A percentile compares a stretch with the other conserved stretches of the same genome.
phyloP scores from a whole-genome alignment of 2,888 invertebrate species.

The Drosophila ezoana region DNA sequence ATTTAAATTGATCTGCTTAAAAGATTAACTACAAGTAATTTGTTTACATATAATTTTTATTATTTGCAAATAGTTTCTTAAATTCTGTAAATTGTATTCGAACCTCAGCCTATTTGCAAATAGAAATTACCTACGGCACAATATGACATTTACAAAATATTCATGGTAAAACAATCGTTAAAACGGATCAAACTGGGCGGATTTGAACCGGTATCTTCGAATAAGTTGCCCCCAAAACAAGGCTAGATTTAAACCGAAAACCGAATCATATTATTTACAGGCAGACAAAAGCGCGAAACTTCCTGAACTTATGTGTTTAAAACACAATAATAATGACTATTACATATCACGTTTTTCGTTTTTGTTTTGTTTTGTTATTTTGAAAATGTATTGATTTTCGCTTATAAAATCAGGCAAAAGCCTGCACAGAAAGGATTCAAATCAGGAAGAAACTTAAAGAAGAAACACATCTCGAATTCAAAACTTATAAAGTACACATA shows the following conservation, averaged over 20 bases:
- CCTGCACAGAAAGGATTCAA: neutral
- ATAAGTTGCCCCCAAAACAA: too few species aligned
- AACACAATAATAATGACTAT: slow-evolving; percentile 7
- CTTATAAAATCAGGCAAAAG: too few species aligned
- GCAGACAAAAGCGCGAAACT: too few species aligned
- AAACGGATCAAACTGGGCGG: too few species aligned
- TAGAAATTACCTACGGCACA: neutral
- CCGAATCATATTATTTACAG: too few species aligned
- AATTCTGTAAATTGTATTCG: neutral
- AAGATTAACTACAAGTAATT: neutral
- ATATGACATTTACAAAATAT: neutral
- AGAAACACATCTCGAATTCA: neutral
- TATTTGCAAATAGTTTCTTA: neutral
- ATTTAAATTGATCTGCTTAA: too few species aligned
- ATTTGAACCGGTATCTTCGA: too few species aligned
- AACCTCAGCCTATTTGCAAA: neutral
- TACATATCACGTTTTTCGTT: slow-evolving; percentile 10
- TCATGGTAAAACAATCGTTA: too few species aligned
- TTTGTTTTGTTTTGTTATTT: neutral
- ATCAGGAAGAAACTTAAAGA: neutral
- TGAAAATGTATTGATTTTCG: neutral
- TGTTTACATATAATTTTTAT: neutral
- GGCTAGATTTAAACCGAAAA: too few species aligned
- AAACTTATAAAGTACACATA: neutral
- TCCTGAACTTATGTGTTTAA: slow-evolving; percentile 4